Evolutionary conservation across 2,113 vertebrate species (phyloP), one percentile per base, ranked within the genome.

Genomic region (Bufo gargarizans): DNA sequence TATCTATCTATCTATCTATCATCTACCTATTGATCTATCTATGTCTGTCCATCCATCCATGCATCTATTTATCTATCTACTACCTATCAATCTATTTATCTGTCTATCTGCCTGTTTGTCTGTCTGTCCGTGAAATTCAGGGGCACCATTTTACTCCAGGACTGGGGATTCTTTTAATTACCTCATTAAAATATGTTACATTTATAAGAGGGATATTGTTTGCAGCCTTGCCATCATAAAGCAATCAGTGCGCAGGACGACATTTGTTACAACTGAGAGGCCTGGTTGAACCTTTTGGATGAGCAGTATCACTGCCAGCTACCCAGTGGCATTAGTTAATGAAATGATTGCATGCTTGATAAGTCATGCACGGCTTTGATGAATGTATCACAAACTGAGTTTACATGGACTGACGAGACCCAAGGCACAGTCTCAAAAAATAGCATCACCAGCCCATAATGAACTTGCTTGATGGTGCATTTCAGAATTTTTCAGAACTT

Each of bases 241-340:
- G 58, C 86, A 87, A 80, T 87, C 86, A 86, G 77, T 33, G 86
- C 77, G 43, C 86, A 87, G 86, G 86, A 80, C 49, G 77, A 65
- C 77, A 88, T 88, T 69, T 87, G 77, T 67, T 87, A 55, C 58
- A 81, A 81, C 61, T 80, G 71, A 71, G 63, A 87, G 67, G 67
- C 86, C 78, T n/a, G 55, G 53, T 88, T 88, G 86, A 82, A 82
- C 77, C 86, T 87, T 74, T 82, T 82, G 86, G 86, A 82, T 82
- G 82, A 82, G 67, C 86, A 59, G 63, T 88, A 82, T 88, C 77
- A 88, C 65, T 88, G 86, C 79, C 67, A 82, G 86, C 79, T 88
- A 88, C 78, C 86, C 86, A 88, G 78, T 88, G 86, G 86, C 86
- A 88, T 88, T 88, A 82, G 77, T 88, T 88, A 88, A 88, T 88